Conservation (phyloP, 2,888 invertebrate species). For the Cataglyphis albicans region DNA sequence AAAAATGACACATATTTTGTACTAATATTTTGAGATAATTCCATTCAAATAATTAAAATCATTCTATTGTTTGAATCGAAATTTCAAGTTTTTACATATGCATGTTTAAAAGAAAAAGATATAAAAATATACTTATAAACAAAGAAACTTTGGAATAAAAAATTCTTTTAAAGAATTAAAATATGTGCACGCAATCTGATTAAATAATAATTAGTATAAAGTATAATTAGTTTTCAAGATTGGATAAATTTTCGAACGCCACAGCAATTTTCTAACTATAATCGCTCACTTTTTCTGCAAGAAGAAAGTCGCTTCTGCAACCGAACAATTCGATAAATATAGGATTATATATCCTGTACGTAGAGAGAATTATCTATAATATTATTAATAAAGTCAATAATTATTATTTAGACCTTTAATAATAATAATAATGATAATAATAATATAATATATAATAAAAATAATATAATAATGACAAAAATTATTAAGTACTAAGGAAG, state of each 20-base stretch:
- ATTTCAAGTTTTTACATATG: not conserved
- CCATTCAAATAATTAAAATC: not conserved
- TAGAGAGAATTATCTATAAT: constrained; percentile 65
- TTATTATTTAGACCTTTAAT: constrained; percentile 42
- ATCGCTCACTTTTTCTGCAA: constrained; percentile 13
- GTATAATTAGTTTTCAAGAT: not conserved
- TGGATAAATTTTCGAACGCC: constrained; percentile 2
- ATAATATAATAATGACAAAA: constrained; percentile 37
- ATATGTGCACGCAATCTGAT: not conserved
- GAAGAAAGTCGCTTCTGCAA: constrained; percentile 55
- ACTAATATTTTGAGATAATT: not conserved
- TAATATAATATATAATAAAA: constrained; percentile 65
- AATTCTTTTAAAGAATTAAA: not conserved
- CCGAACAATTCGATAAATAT: constrained; percentile 69
- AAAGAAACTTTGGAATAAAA: constrained; percentile 1
- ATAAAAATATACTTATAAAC: not conserved
- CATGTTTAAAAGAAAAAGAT: not conserved
- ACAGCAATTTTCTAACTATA: not conserved
- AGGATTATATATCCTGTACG: constrained; percentile 69
- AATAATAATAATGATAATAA: constrained; percentile 65
- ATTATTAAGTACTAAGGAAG: constrained; percentile 24
- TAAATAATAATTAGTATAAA: constrained; percentile 17
- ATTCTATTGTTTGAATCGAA: not conserved
- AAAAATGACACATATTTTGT: not conserved
- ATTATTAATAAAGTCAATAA: constrained; percentile 66